Base-by-base conservation (phyloP, 2,797 vertebrate species). In the Pangasius sanitwongsei region DNA sequence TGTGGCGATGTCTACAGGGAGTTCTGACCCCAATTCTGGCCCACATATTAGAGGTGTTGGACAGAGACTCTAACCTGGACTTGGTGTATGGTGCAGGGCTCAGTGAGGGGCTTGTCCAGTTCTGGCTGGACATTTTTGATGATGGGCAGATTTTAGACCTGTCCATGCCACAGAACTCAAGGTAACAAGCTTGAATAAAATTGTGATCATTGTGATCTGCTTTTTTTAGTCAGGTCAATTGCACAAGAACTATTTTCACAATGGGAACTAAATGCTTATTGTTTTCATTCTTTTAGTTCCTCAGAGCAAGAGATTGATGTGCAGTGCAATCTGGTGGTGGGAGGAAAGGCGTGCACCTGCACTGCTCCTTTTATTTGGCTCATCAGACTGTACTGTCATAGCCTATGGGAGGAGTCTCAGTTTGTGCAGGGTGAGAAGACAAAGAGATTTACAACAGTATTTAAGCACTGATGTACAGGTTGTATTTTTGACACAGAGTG, bases 111-210 rank as follows among this genome's bases (percentile, higher is more conserved):
- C 91, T 95, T 55, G 57, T 87, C 1, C 89, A 88, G 41, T 93
- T 97, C 87, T 96, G 96, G 96, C 41, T 96, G 91, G 93, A 96
- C 93, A 93, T 97, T 91, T 90, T 96, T 89, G 93, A 87, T 83
- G 96, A 97, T 87, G 50, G 86, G 5, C 95, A 96, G 89, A 90
- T 93, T 74, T 88, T 96, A 67, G 87, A 89, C 9, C 82, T 95
- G 9, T 87, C 91, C 1, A 85, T 93, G 67, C 89, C 63, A 53
- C 92, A 92, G 3, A 93, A 83, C 41, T 37, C 80, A 74, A 94
- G 95, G 96, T 96, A 48, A 92, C 0, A 48, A 23, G 12, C 72
- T 55, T 59, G 13, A 34, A 87, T 41, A 61, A 28, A 31, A 13
- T 41, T 67, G 7, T 28, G 23, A n/a, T 50, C 3, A 9, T 48